Evolutionary conservation across 2,113 vertebrate species (phyloP).

Genomic region (Oreochromis aureus): DNA sequence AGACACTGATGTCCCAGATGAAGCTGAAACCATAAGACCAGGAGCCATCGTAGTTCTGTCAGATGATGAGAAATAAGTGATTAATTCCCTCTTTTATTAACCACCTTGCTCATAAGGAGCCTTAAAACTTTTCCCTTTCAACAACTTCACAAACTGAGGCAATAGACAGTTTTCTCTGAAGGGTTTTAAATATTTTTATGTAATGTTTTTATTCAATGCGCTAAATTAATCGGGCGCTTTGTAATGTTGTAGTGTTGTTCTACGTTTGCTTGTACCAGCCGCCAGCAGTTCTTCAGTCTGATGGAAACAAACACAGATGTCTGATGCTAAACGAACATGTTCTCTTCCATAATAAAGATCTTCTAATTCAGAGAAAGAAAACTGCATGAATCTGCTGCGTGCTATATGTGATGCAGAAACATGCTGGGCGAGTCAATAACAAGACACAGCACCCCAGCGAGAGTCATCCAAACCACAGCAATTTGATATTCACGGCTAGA

Average conservation of each 20-base stretch:
- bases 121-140: background rate
- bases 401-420: background rate
- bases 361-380: background rate
- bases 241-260: background rate
- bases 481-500: background rate
- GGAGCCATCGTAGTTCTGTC: background rate
- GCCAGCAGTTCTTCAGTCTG: background rate
- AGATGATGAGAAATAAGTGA: background rate
- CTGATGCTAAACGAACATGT: background rate
- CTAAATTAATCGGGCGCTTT: background rate
- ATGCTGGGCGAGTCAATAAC: background rate
- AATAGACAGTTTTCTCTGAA: background rate
- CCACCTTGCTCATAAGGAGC: background rate
- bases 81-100: background rate
- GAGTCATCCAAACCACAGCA: background rate
- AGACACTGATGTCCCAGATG: background rate
- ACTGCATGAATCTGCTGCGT: background rate
- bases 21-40: background rate
- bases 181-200: background rate
- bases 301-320: background rate
- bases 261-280: background rate
- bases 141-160: background rate
- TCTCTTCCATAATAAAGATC: background rate
- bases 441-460: background rate
- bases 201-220: background rate